Evolutionary conservation across 2,113 vertebrate species (phyloP).

Genomic region (Prionailurus viverrinus): DNA sequence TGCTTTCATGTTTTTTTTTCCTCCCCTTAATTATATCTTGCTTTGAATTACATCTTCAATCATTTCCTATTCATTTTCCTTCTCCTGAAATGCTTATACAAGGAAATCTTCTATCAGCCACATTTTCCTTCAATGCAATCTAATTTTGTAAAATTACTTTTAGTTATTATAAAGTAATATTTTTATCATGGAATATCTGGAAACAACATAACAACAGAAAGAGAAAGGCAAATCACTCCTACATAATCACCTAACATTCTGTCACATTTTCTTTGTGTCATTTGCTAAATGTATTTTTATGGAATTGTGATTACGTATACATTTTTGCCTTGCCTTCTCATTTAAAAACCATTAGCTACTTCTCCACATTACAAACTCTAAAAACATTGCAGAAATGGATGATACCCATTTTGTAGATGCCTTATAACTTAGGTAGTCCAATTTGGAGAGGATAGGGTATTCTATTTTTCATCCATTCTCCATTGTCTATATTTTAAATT

Average conservation of each 20-base stretch:
- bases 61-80: not conserved
- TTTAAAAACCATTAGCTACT: not conserved
- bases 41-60: not conserved
- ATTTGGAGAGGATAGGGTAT: not conserved
- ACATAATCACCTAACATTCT: not conserved
- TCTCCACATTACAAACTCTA: not conserved
- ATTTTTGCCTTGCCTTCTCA: not conserved
- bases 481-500: not conserved
- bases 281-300: not conserved
- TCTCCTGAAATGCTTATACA: not conserved
- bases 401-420: not conserved
- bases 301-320: not conserved
- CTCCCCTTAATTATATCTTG: not conserved
- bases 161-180: not conserved
- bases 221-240: not conserved
- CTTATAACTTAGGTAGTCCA: not conserved
- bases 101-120: not conserved
- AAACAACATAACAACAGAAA: not conserved
- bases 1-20: not conserved
- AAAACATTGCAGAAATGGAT: not conserved
- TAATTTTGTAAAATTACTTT: constrained; percentile 2
- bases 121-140: not conserved
- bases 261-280: constrained; percentile 13
- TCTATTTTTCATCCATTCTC: not conserved
- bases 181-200: not conserved